Evolutionary conservation across 2,888 invertebrate species (phyloP), one percentile per base, ranked within the genome.

Genomic region (Criorhina ranunculi): DNA sequence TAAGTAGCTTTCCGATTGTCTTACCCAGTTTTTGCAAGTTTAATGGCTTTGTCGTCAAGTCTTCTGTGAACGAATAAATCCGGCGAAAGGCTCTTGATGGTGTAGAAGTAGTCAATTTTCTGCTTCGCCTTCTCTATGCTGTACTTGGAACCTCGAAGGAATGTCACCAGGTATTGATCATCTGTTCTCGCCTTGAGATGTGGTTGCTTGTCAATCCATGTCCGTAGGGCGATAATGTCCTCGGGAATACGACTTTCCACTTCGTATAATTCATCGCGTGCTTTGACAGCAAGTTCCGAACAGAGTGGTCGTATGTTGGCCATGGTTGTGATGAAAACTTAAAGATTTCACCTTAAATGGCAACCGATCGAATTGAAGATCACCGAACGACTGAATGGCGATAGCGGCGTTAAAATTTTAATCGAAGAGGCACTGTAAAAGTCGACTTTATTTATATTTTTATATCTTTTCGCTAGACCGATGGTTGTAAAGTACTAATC

Each of bases 51-150:
- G 5, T 89, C 89, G 17, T 89, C 87, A 70, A 89, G 87, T 37
- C 85, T 55, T 2, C 88, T 88, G 42, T 89, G 87, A 11, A 37
- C 90, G 87, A 93, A 94, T 75, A 94, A 90, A 88, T 95, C 94
- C 0, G 95, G 94, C 19, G 93, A 91, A 57, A 93, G 89, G 0
- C 92, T 91, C 87, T 93, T 93, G 57, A 91, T 88, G 0, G 94
- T 93, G 88, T 94, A 94, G 88, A 92, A 94, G 90, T 93, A 92
- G 81, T 94, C 93, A 12, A 94, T 81, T 87, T 94, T 94, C 59
- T 92, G 91, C 88, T 94, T 94, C 5, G 93, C 91, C 70, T 92
- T 90, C 87, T 93, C 93, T 87, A 93, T 88, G 76, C 93, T 93
- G 88, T 91, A 93, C 87, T 93, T 93, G 86, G 92, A 92, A 24